Percentiles rank a stretch among this genome's conserved stretches.
Evolutionary conservation across 2,797 vertebrate genomes (phyloP).

Genomic region (Lacerta viridis): DNA sequence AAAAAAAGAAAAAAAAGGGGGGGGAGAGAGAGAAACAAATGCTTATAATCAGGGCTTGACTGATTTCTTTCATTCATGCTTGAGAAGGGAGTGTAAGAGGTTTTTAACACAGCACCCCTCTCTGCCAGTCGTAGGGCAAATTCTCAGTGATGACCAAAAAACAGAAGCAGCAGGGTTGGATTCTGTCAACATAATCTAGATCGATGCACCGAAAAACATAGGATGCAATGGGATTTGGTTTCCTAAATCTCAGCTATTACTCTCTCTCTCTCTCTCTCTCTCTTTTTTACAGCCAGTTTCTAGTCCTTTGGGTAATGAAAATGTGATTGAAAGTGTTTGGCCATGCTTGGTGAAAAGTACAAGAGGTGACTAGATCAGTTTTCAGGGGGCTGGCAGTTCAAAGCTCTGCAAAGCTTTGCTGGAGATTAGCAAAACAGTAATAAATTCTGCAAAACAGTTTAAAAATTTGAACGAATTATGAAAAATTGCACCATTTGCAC

Average conservation of each 20-base stretch:
- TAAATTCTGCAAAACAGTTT: not conserved
- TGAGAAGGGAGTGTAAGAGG: slow-evolving; percentile 32
- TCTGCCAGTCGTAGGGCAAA: slow-evolving; percentile 44
- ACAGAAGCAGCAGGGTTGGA: not conserved
- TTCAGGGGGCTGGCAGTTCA: not conserved
- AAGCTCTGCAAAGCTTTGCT: not conserved
- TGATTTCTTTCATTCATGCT: slow-evolving; percentile 65
- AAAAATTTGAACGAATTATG: not conserved
- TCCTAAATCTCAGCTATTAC: not conserved
- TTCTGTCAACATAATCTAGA: not conserved
- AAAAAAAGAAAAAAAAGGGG: not conserved
- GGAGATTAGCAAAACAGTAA: not conserved
- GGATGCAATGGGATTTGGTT: not conserved
- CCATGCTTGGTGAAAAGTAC: not conserved
- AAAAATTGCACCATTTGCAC: not conserved
- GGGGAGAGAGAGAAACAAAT: not conserved
- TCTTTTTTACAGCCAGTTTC: not conserved
- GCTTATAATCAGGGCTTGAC: slow-evolving; percentile 68
- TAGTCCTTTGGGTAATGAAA: not conserved
- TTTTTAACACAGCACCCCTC: slow-evolving; percentile 38
- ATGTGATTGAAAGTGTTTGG: not conserved
- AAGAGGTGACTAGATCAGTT: not conserved
- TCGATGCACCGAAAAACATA: not conserved
- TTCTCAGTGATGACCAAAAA: slow-evolving; percentile 53
- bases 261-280: no score